Conservation (phyloP, 30 jellyfish, hydroid and myxozoan genomes). For the Chrysaora quinquecirrha region DNA sequence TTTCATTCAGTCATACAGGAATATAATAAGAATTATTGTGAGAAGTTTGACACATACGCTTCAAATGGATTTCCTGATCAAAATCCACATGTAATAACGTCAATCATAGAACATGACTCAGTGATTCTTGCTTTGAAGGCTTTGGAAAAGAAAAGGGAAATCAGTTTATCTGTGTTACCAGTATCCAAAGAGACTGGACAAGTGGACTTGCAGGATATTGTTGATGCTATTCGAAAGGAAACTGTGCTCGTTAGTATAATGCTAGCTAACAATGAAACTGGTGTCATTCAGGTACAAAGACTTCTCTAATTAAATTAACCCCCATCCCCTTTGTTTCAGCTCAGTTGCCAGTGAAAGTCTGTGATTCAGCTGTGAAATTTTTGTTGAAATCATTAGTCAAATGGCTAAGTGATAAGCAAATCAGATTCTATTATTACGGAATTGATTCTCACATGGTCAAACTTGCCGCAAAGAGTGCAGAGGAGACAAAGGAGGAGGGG, state of each 20-base stretch:
- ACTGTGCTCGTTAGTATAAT: conserved; percentile 80
- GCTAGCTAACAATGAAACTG: conserved; percentile 98
- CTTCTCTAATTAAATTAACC: background rate
- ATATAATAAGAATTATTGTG: background rate
- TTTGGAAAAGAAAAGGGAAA: conserved; percentile 18
- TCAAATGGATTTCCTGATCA: background rate
- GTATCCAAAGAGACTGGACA: conserved; percentile 82
- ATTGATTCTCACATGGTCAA: too few relatives aligned
- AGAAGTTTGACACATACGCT: too few relatives aligned
- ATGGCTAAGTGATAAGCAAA: too few relatives aligned
- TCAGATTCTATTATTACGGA: too few relatives aligned
- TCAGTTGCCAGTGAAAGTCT: too few relatives aligned
- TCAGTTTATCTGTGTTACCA: conserved; percentile 67
- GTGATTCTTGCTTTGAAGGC: conserved; percentile 58
- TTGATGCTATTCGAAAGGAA: conserved; percentile 40
- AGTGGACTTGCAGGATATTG: conserved; percentile 59
- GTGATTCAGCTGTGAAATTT: too few relatives aligned
- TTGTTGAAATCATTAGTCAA: too few relatives aligned
- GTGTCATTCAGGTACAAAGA: conserved; percentile 92
- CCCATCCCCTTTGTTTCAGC: background rate
- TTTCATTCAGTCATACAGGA: conserved; percentile 46
- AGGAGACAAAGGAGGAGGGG: too few relatives aligned
- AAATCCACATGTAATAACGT: conserved; percentile 77
- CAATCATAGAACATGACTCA: conserved; percentile 90
- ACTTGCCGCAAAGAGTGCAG: too few relatives aligned